Evolutionary conservation across 2,888 invertebrate genomes (phyloP), one percentile per base, ranked within the genome.

Genomic region (Metopia argyrocephala): DNA sequence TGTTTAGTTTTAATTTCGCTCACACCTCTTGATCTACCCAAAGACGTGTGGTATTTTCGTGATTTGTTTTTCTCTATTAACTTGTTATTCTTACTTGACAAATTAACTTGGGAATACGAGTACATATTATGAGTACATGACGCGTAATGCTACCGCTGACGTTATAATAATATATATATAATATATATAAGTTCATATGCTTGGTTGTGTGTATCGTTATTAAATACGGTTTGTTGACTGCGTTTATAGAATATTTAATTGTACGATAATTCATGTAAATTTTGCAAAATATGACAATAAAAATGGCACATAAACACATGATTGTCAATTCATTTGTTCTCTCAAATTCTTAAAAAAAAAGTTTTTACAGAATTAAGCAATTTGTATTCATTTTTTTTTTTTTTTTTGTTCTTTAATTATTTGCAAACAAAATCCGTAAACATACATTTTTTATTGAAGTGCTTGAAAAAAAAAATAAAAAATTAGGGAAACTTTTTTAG

Each of bases 241-340:
- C 31, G 57, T 57, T 46, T 18, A 20, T 23, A 56, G 73, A 73
- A 73, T 62, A 52, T 73, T 56, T 48, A 56, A 71, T 71, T 25
- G n/a, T 15, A 9, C 15, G 48, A 48, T n/a, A 48, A 48, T 48
- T 48, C 6, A 5, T 20, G 6, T 15, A 12, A 18, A 6, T 48
- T 48, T 48, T 48, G 20, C 7, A 4, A 48, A 48, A 18, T 15
- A 18, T 48, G 0, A 18, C 7, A 48, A 48, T 48, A 18, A n/a
- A 48, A 48, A 18, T 48, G n/a, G 48, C 48, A 38, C 38, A n/a
- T n/a, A n/a, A n/a, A n/a, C n/a, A 38, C 38, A 38, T 12, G 15
- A 38, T 38, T 38, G 12, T 5, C 38, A 12, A 12, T 38, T 38
- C 12, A 9, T 12, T 38, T 38, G 12, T 38, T 7, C 12, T 38